These are phyloP conservation scores for Agrotis ipsilon DNA, from an alignment of 2,888 invertebrate genomes.

Conservation along the genomic window DNA sequence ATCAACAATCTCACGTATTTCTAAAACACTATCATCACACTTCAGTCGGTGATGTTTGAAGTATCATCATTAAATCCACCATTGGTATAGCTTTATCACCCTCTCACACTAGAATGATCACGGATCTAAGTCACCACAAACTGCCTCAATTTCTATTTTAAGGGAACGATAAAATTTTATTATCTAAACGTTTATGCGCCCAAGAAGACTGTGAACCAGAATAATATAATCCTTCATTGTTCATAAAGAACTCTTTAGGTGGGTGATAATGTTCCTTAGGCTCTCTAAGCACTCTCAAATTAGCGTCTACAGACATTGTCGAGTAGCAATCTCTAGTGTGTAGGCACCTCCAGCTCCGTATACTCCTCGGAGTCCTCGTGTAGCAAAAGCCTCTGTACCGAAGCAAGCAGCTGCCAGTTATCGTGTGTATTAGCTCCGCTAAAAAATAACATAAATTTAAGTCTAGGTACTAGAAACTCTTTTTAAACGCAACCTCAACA, in stretches of 20 bases:
- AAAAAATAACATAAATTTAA: constrained; percentile 35
- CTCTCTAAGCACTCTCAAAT: constrained; percentile 40
- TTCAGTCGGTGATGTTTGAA: not conserved
- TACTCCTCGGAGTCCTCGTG: constrained; percentile 60
- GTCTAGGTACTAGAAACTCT: not conserved
- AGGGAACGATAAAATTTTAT: too few relatives aligned
- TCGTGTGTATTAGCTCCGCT: constrained; percentile 68
- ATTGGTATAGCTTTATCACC: not conserved
- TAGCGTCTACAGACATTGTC: constrained; percentile 59
- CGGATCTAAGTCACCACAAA: not conserved
- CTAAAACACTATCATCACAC: too few relatives aligned
- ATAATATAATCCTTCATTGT: constrained; percentile 48
- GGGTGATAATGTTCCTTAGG: constrained; percentile 63
- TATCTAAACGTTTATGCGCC: constrained; percentile 14
- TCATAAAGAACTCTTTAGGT: constrained; percentile 54
- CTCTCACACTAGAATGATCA: not conserved
- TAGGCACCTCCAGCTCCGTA: constrained; percentile 73
- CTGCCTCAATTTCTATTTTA: not conserved
- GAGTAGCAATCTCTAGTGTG: constrained; percentile 71
- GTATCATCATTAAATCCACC: too few relatives aligned
- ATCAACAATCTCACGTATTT: not conserved
- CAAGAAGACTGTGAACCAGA: constrained; percentile 36
- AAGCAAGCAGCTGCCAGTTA: constrained; percentile 60
- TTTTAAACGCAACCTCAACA: too few relatives aligned
- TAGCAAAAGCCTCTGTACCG: constrained; percentile 71